These are phyloP conservation scores for Apogon hyalosoma DNA, from an alignment of 2,797 vertebrate species.

Conservation along the genomic window DNA sequence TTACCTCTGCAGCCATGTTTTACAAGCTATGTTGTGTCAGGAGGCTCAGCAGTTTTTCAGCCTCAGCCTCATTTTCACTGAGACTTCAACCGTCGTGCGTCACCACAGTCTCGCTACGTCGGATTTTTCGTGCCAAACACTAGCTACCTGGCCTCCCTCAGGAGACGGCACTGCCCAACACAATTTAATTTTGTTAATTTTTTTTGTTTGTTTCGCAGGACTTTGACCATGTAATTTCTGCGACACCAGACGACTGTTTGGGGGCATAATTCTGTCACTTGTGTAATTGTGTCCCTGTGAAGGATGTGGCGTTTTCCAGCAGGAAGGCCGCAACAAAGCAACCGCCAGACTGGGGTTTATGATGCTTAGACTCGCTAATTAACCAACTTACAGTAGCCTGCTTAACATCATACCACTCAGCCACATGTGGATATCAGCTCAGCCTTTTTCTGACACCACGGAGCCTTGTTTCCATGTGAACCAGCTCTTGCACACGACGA, in stretches of 20 bases:
- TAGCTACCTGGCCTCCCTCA: background rate
- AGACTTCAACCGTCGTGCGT: background rate
- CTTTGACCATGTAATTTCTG: background rate
- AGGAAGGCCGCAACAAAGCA: conserved; percentile 50
- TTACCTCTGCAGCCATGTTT: conserved; percentile 40
- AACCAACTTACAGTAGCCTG: conserved; percentile 39
- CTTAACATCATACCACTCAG: conserved; percentile 38
- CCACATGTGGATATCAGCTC: conserved; percentile 53
- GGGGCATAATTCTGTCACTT: conserved; percentile 25
- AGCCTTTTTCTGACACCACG: conserved; percentile 1
- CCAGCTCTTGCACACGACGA: background rate
- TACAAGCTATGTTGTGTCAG: conserved; percentile 40
- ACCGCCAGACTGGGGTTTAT: conserved; percentile 64
- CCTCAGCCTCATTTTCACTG: conserved; percentile 12
- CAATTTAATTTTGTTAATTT: background rate
- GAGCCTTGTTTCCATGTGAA: background rate
- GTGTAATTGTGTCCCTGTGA: conserved; percentile 37
- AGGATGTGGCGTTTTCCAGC: conserved; percentile 57
- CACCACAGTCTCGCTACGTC: background rate
- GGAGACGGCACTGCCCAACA: background rate
- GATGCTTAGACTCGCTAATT: conserved; percentile 64
- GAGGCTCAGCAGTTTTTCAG: conserved; percentile 27
- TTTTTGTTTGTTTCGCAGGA: background rate
- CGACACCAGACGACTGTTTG: conserved; percentile 18
- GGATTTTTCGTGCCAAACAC: background rate